A percentile compares a stretch with the other conserved stretches of the same genome.
phyloP scores from a whole-genome alignment of 2,888 invertebrate species.

The Fabriciana adippe region DNA sequence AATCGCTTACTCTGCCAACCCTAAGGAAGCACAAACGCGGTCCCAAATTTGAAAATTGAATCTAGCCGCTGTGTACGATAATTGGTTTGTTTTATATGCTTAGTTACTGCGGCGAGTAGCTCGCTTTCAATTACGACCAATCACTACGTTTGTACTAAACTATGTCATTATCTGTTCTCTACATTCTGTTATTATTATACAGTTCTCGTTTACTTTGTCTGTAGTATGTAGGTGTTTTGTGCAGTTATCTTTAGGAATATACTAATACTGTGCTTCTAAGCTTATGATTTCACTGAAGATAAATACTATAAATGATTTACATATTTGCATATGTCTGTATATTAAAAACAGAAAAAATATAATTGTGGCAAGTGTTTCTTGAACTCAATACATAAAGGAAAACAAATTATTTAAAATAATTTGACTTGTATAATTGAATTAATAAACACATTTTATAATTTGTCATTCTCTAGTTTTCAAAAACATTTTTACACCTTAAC shows the following conservation, averaged over 20 bases:
- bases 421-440: too few relatives aligned
- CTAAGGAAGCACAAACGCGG: constrained; percentile 44
- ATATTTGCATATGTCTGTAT: too few relatives aligned
- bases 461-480: not conserved
- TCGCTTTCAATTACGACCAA: constrained; percentile 39
- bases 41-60: constrained; percentile 77
- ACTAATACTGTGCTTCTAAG: too few relatives aligned
- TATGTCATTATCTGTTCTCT: constrained; percentile 9
- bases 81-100: constrained; percentile 78
- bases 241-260: too few relatives aligned
- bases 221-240: not conserved
- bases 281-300: too few relatives aligned
- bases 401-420: too few relatives aligned
- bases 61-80: constrained; percentile 76
- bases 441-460: too few relatives aligned
- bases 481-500: not conserved
- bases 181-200: not conserved
- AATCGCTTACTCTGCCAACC: constrained; percentile 46
- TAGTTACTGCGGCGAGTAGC: constrained; percentile 54
- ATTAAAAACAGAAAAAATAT: too few relatives aligned
- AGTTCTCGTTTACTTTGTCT: not conserved
- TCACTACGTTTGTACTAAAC: constrained; percentile 21
- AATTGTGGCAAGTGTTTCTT: too few relatives aligned
- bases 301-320: too few relatives aligned
- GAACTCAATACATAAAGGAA: too few relatives aligned